Evolutionary conservation across 1,140 invertebrate genomes (phyloP).

Genomic region (Rhyzopertha dominica): DNA sequence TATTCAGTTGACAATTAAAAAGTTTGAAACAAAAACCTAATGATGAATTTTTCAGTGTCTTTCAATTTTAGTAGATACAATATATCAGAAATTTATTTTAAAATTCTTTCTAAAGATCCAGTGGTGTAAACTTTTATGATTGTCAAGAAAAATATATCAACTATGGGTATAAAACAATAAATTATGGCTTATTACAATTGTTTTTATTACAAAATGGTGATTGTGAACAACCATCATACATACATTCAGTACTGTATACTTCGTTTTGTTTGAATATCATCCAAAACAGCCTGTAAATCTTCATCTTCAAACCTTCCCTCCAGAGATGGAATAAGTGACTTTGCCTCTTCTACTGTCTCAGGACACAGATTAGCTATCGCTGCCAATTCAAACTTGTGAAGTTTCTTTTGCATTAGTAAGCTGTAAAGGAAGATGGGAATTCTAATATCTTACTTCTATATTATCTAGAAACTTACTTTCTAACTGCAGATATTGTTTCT

Average conservation of each 20-base stretch:
- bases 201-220: constrained; percentile 1
- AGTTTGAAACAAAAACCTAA: too few relatives aligned
- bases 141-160: too few relatives aligned
- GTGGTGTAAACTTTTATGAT: too few relatives aligned
- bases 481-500: constrained; percentile 92
- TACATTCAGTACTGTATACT: constrained; percentile 95
- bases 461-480: constrained; percentile 60
- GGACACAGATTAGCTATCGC: constrained; percentile 96
- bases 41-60: too few relatives aligned
- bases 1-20: too few relatives aligned
- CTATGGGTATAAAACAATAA: too few relatives aligned
- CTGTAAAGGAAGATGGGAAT: constrained; percentile 52
- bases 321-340: constrained; percentile 91
- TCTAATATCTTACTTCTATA: background rate
- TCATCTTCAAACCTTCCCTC: constrained; percentile 96
- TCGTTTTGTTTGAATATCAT: constrained; percentile 96
- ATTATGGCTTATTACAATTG: too few relatives aligned
- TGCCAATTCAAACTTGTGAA: constrained; percentile 98
- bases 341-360: constrained; percentile 96
- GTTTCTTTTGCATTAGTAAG: constrained; percentile 87
- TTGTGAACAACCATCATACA: constrained; percentile 14
- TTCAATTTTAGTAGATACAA: too few relatives aligned
- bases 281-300: constrained; percentile 86
- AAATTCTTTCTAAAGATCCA: too few relatives aligned
- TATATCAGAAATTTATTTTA: background rate